These are phyloP conservation scores for Limenitis camilla DNA, from an alignment of 2,888 invertebrate species.

Conservation along the genomic window DNA sequence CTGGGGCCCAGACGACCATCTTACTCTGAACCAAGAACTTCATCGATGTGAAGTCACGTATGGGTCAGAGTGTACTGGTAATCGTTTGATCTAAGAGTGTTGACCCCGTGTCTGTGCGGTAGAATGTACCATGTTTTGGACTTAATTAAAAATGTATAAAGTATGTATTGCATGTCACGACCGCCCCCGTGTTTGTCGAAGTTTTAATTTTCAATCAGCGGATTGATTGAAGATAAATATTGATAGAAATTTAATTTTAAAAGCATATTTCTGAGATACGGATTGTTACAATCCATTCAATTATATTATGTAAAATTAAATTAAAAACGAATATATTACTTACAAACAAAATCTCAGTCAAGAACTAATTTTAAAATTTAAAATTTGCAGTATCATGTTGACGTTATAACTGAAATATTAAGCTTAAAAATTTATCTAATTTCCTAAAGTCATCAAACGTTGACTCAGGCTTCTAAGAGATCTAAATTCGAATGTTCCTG, in stretches of 20 bases:
- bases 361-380: constrained; percentile 2
- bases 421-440: constrained; percentile 33
- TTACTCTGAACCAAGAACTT: constrained; percentile 14
- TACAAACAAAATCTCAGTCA: background rate
- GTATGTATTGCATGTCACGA: constrained; percentile 57
- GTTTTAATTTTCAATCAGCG: constrained; percentile 39
- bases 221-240: constrained; percentile 24
- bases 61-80: constrained; percentile 44
- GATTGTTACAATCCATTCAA: constrained; percentile 1
- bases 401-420: no score
- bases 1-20: constrained; percentile 40
- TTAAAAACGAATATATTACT: background rate
- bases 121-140: constrained; percentile 58
- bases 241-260: constrained; percentile 17
- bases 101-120: constrained; percentile 55
- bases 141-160: constrained; percentile 69
- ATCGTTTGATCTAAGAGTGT: constrained; percentile 53
- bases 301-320: constrained; percentile 1
- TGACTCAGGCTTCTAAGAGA: constrained; percentile 14
- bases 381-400: background rate
- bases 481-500: constrained; percentile 22
- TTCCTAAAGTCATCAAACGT: constrained; percentile 41
- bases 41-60: constrained; percentile 12
- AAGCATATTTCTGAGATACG: constrained; percentile 2
- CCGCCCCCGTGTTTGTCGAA: constrained; percentile 54